Conservation (phyloP, 2,113 vertebrate species). For the Helogale parvula region DNA sequence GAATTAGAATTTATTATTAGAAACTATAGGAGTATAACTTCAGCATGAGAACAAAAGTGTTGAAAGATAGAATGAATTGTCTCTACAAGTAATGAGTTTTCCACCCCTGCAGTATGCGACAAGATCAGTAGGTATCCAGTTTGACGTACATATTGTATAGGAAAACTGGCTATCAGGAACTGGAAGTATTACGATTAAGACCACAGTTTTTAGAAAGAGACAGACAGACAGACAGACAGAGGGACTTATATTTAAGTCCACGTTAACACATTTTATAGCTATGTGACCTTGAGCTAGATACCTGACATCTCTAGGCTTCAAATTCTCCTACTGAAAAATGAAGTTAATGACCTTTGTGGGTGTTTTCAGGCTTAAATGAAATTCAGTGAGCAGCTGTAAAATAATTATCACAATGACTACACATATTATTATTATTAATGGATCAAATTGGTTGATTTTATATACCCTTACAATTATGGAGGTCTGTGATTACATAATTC, state of each 20-base stretch:
- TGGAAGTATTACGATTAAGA: neutral
- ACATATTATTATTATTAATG: neutral
- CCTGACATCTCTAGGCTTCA: neutral
- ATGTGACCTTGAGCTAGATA: neutral
- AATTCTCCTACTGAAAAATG: neutral
- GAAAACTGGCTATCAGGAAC: neutral
- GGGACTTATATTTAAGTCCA: neutral
- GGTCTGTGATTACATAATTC: neutral
- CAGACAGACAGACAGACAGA: neutral
- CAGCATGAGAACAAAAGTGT: neutral
- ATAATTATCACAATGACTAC: neutral
- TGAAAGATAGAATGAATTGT: neutral
- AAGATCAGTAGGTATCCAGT: neutral
- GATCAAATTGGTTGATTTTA: neutral
- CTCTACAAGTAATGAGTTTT: neutral
- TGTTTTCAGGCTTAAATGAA: neutral
- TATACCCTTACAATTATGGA: neutral
- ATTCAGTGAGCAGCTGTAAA: neutral
- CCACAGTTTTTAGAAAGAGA: neutral
- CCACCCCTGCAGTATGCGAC: neutral
- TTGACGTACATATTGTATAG: neutral
- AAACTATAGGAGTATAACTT: neutral
- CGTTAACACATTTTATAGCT: neutral
- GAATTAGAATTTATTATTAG: neutral
- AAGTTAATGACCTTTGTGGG: neutral